Evolutionary conservation across 1,140 invertebrate genomes (phyloP).

Genomic region (Batillaria attramentaria): DNA sequence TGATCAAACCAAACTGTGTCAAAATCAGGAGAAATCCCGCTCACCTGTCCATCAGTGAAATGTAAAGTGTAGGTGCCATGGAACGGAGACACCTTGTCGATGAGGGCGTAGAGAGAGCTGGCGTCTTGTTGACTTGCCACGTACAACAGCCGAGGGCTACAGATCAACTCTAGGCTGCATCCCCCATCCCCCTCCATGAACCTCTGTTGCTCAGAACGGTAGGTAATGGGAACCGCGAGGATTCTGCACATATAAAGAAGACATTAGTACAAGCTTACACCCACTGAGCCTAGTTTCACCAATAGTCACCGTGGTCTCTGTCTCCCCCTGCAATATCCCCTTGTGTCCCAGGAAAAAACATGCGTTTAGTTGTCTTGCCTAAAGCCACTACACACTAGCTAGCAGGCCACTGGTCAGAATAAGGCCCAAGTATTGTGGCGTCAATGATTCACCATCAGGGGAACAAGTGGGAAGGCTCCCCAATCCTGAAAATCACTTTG

Average conservation of each 20-base stretch:
- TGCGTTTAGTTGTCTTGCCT: no score
- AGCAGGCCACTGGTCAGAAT: no score
- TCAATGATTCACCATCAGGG: no score
- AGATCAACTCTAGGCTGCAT: slow-evolving; percentile 71
- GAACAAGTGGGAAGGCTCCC: no score
- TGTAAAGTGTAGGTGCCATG: slow-evolving; percentile 71
- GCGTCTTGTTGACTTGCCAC: slow-evolving; percentile 76
- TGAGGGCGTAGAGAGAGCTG: slow-evolving; percentile 73
- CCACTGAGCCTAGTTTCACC: no score
- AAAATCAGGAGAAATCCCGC: not conserved
- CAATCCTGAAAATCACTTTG: no score
- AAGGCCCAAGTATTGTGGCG: no score
- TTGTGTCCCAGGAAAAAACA: no score
- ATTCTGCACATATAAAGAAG: no score
- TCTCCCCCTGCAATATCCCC: no score
- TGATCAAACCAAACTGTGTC: not conserved
- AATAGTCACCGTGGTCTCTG: no score
- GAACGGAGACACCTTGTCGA: slow-evolving; percentile 74
- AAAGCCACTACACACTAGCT: no score
- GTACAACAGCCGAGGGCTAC: slow-evolving; percentile 77
- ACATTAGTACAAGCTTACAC: slow-evolving; percentile 3
- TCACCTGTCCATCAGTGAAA: slow-evolving; percentile 64
- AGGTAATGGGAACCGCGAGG: slow-evolving; percentile 76
- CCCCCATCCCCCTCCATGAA: not conserved
- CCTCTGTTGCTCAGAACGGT: slow-evolving; percentile 72